Evolutionary conservation across 2,113 vertebrate species (phyloP), one percentile per base, ranked within the genome.

Genomic region (Tichodroma muraria): DNA sequence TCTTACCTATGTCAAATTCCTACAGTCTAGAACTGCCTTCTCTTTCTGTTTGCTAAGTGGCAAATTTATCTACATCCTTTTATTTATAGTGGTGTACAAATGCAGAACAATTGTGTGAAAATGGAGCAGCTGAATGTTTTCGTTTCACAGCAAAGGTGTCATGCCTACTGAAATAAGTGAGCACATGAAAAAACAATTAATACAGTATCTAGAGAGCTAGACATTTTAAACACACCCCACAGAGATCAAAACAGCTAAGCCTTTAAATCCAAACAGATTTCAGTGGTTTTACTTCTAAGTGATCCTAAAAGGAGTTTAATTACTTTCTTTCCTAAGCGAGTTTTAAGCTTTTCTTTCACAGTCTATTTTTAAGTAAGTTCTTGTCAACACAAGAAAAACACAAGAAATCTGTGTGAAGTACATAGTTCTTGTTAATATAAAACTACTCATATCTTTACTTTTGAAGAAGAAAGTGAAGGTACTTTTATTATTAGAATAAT

Each of bases 231-330:
- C 16, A 49, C 24, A 45, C 19, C 49, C 47, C 65, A 59, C 50
- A 78, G 69, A 88, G 71, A 93, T 66, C 64, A 66, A 86, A 93
- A 59, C 35, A 94, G 76, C 64, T 86, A 78, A 92, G 52, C 60
- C 38, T 37, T 90, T 88, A 95, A 88, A 91, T 47, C 88, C 80
- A 54, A 89, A 76, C 52, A 90, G 81, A 77, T 90, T 93, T 88
- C 76, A 78, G 52, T n/a, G 80, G 47, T 4, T 88, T 94, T 80
- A 92, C 22, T 80, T 91, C 56, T 59, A 83, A 91, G 14, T 84
- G 86, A 92, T 85, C 38, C 64, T 90, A 66, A 95, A 94, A 95
- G 22, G 13, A 20, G 42, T 91, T 93, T 85, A 72, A 91, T 94
- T 89, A 77, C 71, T 91, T 94, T 79, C 71, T 47, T 83, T 70